Conservation (phyloP, 2,113 vertebrate species). For the Prochilodus magdalenae region DNA sequence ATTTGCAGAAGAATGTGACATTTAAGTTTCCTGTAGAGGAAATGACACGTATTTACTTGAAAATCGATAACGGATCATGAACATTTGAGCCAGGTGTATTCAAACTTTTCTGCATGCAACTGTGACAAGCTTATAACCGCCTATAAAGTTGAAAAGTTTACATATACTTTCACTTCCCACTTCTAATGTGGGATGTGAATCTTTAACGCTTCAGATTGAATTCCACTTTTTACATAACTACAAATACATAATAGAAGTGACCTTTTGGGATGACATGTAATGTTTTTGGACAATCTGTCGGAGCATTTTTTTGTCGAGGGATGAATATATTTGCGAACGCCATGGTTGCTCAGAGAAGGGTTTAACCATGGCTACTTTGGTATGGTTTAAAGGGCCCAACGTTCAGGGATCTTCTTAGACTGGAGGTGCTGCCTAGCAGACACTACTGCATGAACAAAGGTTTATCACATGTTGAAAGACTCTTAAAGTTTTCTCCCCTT, state of each 20-base stretch:
- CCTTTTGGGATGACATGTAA: neutral
- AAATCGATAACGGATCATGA: too few species aligned
- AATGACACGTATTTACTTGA: neutral
- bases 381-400: neutral
- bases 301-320: neutral
- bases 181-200: neutral
- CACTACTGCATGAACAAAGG: neutral
- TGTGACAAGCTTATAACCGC: neutral
- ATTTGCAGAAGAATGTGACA: too few species aligned
- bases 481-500: too few species aligned
- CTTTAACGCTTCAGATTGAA: constrained; percentile 14
- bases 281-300: constrained; percentile 1
- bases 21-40: too few species aligned
- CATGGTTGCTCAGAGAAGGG: neutral
- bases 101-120: too few species aligned
- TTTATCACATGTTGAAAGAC: neutral
- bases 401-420: neutral
- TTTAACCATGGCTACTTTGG: constrained; percentile 6
- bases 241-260: constrained; percentile 27
- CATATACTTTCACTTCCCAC: neutral
- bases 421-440: neutral
- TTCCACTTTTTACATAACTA: constrained; percentile 10
- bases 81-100: too few species aligned
- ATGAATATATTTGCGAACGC: neutral
- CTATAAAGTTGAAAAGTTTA: too few species aligned